Conservation (phyloP, 2,888 invertebrate genomes). For the Pseudoips prasinana region DNA sequence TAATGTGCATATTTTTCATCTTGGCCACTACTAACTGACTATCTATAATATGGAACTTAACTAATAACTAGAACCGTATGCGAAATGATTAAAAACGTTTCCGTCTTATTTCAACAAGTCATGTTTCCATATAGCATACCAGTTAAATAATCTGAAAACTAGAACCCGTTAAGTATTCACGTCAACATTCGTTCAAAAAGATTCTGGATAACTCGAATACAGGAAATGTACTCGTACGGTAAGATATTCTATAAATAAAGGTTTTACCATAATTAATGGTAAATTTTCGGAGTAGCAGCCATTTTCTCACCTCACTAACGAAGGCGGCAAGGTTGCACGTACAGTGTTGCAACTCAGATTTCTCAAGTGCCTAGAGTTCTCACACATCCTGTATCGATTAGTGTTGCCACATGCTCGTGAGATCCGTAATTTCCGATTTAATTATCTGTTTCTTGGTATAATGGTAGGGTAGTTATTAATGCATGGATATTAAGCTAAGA, state of each 20-base stretch:
- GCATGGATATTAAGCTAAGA: slow-evolving; percentile 1
- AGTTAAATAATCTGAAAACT: too few relatives aligned
- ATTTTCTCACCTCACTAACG: slow-evolving; percentile 30
- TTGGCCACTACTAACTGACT: too few relatives aligned
- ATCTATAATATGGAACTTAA: too few relatives aligned
- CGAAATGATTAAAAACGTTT: too few relatives aligned
- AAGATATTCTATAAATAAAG: background rate
- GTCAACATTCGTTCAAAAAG: too few relatives aligned
- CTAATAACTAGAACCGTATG: too few relatives aligned
- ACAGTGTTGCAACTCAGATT: slow-evolving; percentile 32
- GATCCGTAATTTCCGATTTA: slow-evolving; percentile 36
- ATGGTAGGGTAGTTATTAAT: slow-evolving; percentile 14
- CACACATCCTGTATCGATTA: slow-evolving; percentile 40
- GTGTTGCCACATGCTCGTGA: slow-evolving; percentile 31
- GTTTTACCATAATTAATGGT: slow-evolving; percentile 17
- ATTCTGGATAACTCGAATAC: slow-evolving; percentile 2
- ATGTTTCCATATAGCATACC: too few relatives aligned
- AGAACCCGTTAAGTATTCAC: too few relatives aligned
- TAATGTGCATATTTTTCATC: too few relatives aligned
- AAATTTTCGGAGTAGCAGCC: slow-evolving; percentile 19
- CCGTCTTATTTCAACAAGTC: too few relatives aligned
- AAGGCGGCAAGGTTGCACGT: slow-evolving; percentile 28
- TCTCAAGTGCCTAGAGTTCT: slow-evolving; percentile 33
- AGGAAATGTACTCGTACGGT: slow-evolving; percentile 3
- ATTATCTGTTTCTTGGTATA: slow-evolving; percentile 26